Evolutionary conservation across 2,113 vertebrate species (phyloP).

Genomic region (Campylorhamphus procurvoides): DNA sequence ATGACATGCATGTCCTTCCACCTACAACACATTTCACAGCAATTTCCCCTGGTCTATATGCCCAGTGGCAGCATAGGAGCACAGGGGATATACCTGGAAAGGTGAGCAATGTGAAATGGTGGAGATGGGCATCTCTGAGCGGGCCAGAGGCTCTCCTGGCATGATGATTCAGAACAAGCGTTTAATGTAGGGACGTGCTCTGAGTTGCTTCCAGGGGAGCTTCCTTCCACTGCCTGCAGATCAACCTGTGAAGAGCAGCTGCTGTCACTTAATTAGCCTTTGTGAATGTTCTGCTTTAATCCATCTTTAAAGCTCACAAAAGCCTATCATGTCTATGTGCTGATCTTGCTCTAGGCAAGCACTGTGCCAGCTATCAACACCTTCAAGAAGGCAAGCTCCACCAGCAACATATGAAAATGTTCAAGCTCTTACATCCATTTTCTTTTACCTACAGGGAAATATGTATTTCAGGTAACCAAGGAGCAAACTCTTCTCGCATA

Average conservation of each 20-base stretch:
- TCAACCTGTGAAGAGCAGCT: not conserved
- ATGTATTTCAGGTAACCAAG: not conserved
- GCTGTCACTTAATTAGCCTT: not conserved
- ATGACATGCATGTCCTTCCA: not conserved
- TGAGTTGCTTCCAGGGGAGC: not conserved
- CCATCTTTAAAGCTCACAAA: not conserved
- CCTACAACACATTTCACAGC: not conserved
- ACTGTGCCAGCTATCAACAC: not conserved
- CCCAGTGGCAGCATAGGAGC: not conserved
- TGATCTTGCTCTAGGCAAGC: not conserved
- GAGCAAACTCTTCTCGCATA: not conserved
- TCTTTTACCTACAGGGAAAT: not conserved
- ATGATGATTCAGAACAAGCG: not conserved
- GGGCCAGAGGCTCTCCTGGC: not conserved
- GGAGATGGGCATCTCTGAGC: fast-evolving
- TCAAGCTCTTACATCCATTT: not conserved
- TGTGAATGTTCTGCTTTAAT: conserved; percentile 12
- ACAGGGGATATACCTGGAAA: not conserved
- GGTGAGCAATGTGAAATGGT: not conserved
- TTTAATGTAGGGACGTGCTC: not conserved
- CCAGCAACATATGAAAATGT: not conserved
- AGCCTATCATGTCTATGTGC: not conserved
- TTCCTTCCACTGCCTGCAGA: not conserved
- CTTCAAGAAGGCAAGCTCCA: not conserved
- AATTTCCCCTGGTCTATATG: not conserved